Conservation (phyloP, 1,140 invertebrate genomes). For the Cyphomyrmex costatus region DNA sequence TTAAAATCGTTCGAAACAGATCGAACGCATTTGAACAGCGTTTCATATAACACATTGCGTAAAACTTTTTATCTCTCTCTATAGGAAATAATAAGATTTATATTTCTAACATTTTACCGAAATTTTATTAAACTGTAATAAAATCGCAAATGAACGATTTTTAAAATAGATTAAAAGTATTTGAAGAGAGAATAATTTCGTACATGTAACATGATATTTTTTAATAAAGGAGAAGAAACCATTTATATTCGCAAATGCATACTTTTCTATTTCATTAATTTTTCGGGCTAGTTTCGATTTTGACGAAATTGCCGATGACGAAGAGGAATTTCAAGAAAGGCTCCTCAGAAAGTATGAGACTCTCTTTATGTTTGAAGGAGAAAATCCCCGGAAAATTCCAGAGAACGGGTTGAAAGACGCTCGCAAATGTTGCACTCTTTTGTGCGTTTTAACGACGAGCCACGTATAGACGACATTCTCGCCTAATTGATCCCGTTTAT, state of each 20-base stretch:
- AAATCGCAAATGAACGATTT: background rate
- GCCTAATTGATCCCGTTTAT: slow-evolving; percentile 61
- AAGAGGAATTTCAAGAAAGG: background rate
- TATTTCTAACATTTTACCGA: background rate
- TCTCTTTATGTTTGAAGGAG: background rate
- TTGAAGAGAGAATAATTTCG: slow-evolving; percentile 32
- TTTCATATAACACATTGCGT: background rate
- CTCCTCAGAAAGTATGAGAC: background rate
- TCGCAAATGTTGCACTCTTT: slow-evolving; percentile 25
- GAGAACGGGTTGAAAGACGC: slow-evolving; percentile 24
- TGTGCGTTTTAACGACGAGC: background rate
- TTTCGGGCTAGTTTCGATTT: background rate
- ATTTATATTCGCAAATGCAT: background rate
- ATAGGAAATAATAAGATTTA: slow-evolving; percentile 3
- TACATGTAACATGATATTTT: background rate
- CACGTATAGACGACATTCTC: slow-evolving; percentile 12
- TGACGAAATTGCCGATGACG: slow-evolving; percentile 14
- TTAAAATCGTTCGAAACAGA: background rate
- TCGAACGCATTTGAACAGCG: background rate
- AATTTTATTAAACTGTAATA: background rate
- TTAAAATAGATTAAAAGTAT: background rate
- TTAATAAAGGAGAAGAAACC: background rate
- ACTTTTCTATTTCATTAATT: slow-evolving; percentile 17
- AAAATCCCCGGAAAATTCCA: slow-evolving; percentile 39
- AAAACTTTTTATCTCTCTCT: background rate